Evolutionary conservation across 2,113 vertebrate species (phyloP).

Genomic region (Hiodon alosoides): DNA sequence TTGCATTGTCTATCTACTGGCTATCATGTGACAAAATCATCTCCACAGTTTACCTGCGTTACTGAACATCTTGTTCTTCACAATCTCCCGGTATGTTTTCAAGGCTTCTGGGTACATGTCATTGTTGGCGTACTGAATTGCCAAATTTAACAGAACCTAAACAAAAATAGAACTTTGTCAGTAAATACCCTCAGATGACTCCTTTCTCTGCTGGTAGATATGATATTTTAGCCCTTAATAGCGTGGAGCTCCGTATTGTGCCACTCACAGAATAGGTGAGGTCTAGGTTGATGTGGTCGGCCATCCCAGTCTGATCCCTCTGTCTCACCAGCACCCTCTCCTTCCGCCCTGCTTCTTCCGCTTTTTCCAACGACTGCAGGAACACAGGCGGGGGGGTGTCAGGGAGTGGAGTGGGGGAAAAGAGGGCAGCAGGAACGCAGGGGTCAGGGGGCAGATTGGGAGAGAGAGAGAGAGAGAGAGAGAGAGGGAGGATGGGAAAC

Average conservation of each 20-base stretch:
- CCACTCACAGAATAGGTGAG: slow-evolving; percentile 89
- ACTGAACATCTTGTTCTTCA: slow-evolving; percentile 95
- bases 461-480: no score
- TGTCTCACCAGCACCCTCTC: slow-evolving; percentile 83
- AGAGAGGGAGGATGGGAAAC: no score
- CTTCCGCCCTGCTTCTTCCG: slow-evolving; percentile 91
- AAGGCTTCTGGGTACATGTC: slow-evolving; percentile 93
- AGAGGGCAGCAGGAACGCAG: no score
- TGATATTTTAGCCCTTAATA: not conserved
- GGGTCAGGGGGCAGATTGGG: no score
- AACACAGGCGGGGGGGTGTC: not conserved
- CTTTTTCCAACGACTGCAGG: slow-evolving; percentile 83
- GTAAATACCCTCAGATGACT: not conserved
- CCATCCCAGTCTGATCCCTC: slow-evolving; percentile 72
- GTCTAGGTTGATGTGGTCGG: slow-evolving; percentile 83
- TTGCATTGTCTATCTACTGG: no score
- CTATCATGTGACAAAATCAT: no score
- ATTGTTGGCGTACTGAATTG: slow-evolving; percentile 88
- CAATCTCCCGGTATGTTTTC: slow-evolving; percentile 90
- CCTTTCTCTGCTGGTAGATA: not conserved
- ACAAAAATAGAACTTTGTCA: slow-evolving; percentile 24
- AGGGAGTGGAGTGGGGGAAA: no score
- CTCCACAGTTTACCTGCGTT: slow-evolving; percentile 75
- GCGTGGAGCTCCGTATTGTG: not conserved
- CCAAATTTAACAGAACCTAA: slow-evolving; percentile 92